A percentile compares a stretch with the other conserved stretches of the same genome.
These are phyloP conservation scores for Orthonyx spaldingii DNA, from an alignment of 2,113 vertebrate genomes.

Conservation along the genomic window DNA sequence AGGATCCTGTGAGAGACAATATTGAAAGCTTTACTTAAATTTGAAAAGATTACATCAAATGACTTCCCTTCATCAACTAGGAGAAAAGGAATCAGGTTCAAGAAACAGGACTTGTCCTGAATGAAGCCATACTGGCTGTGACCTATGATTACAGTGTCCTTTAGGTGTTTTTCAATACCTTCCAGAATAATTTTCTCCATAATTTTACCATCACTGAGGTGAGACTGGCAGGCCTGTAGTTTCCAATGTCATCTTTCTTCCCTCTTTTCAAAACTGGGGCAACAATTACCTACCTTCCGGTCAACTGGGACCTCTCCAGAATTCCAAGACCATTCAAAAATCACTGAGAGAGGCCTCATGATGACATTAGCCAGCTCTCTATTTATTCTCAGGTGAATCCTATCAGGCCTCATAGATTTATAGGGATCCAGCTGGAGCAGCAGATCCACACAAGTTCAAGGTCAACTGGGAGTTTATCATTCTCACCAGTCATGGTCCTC, in stretches of 20 bases:
- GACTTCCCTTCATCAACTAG: background rate
- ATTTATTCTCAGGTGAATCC: background rate
- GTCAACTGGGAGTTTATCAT: background rate
- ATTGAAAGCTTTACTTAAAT: background rate
- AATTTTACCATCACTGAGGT: background rate
- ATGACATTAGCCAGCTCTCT: background rate
- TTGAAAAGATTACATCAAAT: background rate
- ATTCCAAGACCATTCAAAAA: background rate
- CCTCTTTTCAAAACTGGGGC: background rate
- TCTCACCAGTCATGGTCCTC: background rate
- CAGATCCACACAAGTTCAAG: background rate
- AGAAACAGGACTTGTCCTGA: background rate
- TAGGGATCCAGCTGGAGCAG: background rate
- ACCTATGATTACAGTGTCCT: no score
- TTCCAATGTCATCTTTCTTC: background rate
- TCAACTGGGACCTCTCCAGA: background rate
- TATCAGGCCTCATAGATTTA: background rate
- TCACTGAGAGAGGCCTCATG: background rate
- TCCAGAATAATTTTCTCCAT: background rate
- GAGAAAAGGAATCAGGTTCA: background rate
- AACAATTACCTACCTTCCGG: background rate
- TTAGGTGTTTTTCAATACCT: background rate
- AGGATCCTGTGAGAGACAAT: background rate
- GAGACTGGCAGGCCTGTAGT: background rate
- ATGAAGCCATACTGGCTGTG: background rate